Evolutionary conservation across 2,888 invertebrate genomes (phyloP).

Genomic region (Oegoconia quadripuncta): DNA sequence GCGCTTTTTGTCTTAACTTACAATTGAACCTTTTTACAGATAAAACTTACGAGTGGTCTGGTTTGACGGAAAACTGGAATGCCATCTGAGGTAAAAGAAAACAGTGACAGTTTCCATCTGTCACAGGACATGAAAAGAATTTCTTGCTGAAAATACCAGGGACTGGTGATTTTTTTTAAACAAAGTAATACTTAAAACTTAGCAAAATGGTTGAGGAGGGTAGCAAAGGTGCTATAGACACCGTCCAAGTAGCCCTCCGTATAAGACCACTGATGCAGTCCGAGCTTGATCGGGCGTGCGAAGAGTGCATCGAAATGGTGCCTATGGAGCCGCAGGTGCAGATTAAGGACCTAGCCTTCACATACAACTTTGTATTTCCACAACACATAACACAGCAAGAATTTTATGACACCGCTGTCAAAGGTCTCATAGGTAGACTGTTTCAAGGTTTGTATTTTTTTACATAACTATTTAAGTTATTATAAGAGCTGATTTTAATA

Average conservation of each 20-base stretch:
- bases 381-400: slow-evolving; percentile 83
- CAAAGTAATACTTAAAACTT: not conserved
- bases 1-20: too few species aligned
- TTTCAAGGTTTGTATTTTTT: slow-evolving; percentile 81
- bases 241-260: slow-evolving; percentile 89
- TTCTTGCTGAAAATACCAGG: not conserved
- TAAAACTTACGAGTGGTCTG: slow-evolving; percentile 9
- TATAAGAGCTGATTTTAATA: too few species aligned
- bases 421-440: slow-evolving; percentile 84
- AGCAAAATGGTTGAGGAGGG: slow-evolving; percentile 59
- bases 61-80: slow-evolving; percentile 13
- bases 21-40: slow-evolving; percentile 29
- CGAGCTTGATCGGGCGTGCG: slow-evolving; percentile 87
- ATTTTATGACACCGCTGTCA: slow-evolving; percentile 86
- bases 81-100: slow-evolving; percentile 25
- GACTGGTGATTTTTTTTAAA: slow-evolving; percentile 2
- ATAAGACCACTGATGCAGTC: slow-evolving; percentile 88
- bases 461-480: too few species aligned
- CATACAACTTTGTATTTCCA: slow-evolving; percentile 90
- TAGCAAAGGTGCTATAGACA: slow-evolving; percentile 58
- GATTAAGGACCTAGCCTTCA: slow-evolving; percentile 86
- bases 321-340: slow-evolving; percentile 83
- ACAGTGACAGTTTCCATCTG: slow-evolving; percentile 23
- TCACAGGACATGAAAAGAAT: slow-evolving; percentile 18
- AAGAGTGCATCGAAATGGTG: slow-evolving; percentile 84